These are phyloP conservation scores for Dermochelys coriacea DNA, from an alignment of 2,797 vertebrate genomes.

Conservation along the genomic window DNA sequence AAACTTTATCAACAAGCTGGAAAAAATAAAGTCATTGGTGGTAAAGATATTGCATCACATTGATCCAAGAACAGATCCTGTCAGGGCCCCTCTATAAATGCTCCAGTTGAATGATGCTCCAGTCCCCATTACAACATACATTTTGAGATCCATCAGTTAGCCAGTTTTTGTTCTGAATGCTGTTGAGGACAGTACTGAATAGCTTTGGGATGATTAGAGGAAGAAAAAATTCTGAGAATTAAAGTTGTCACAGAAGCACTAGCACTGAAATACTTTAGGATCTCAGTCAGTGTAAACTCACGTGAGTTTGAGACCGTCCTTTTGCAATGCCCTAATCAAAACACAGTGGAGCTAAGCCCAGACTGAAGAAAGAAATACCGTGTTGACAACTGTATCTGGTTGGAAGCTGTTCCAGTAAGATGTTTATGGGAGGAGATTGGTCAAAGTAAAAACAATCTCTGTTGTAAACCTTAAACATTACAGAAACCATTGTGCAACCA, in stretches of 20 bases:
- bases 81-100: neutral
- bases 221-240: neutral
- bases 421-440: neutral
- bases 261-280: neutral
- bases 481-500: neutral
- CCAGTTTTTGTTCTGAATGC: neutral
- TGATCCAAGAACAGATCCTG: neutral
- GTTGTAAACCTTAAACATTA: neutral
- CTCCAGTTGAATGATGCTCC: neutral
- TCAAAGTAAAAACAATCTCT: neutral
- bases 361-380: neutral
- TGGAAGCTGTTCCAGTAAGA: too few relatives aligned
- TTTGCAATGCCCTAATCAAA: neutral
- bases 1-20: rapidly evolving
- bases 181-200: neutral
- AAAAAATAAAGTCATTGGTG: neutral
- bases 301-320: neutral
- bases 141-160: neutral
- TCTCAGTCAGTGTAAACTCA: neutral
- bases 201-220: neutral
- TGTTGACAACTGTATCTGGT: neutral
- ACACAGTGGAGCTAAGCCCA: neutral
- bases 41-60: neutral
- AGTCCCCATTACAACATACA: neutral
- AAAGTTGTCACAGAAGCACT: neutral